A percentile compares a stretch with the other conserved stretches of the same genome.
These are phyloP conservation scores for Trematomus bernacchii DNA, from an alignment of 2,797 vertebrate species.

Conservation along the genomic window DNA sequence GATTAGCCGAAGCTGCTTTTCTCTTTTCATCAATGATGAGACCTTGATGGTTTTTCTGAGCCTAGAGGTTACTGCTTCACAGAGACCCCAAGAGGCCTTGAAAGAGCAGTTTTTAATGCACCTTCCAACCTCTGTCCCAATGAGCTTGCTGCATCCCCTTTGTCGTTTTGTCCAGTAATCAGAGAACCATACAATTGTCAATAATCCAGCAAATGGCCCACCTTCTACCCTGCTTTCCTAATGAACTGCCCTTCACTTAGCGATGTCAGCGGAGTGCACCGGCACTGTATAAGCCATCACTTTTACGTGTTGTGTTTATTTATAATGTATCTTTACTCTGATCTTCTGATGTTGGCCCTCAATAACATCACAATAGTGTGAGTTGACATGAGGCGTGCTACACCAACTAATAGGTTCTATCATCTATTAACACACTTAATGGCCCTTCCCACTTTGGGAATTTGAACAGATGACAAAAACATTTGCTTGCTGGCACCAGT, in stretches of 20 bases:
- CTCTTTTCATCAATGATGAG: slow-evolving; percentile 54
- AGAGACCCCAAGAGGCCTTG: slow-evolving; percentile 26
- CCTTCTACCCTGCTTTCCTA: slow-evolving; percentile 45
- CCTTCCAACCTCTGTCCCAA: slow-evolving; percentile 33
- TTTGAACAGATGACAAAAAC: background rate
- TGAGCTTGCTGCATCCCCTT: slow-evolving; percentile 5
- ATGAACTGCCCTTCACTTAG: slow-evolving; percentile 56
- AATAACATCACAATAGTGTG: slow-evolving; percentile 1
- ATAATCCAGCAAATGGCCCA: slow-evolving; percentile 57
- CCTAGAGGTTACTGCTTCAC: slow-evolving; percentile 35
- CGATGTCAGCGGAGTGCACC: slow-evolving; percentile 44
- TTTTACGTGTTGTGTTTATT: slow-evolving; percentile 48
- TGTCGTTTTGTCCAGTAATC: slow-evolving; percentile 36
- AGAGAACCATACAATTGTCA: slow-evolving; percentile 39
- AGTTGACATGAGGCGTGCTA: no score
- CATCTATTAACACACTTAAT: no score
- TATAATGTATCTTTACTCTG: slow-evolving; percentile 37
- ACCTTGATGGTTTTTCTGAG: slow-evolving; percentile 45
- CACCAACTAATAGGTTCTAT: no score
- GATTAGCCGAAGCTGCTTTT: slow-evolving; percentile 51
- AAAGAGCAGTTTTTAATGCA: slow-evolving; percentile 44
- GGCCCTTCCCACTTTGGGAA: no score
- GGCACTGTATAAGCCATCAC: slow-evolving; percentile 36
- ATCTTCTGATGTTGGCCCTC: slow-evolving; percentile 13
- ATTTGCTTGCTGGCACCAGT: background rate